Conservation (phyloP, 1,140 invertebrate species). For the Pomacea maculata region DNA sequence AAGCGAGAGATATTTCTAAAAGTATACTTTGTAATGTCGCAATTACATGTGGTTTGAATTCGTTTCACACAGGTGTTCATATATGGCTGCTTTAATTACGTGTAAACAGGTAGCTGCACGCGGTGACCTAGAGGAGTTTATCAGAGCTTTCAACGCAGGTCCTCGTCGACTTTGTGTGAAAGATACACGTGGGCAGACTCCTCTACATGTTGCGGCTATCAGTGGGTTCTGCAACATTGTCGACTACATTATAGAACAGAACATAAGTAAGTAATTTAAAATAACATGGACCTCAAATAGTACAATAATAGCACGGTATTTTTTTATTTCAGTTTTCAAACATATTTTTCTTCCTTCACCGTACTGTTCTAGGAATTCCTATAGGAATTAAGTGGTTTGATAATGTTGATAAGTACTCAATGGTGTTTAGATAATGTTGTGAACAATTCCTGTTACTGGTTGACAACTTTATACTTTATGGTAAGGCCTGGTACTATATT, state of each 20-base stretch:
- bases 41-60: neutral
- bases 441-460: too few relatives aligned
- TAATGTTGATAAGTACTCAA: too few relatives aligned
- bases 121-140: constrained; percentile 83
- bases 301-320: neutral
- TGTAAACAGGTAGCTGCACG: constrained; percentile 78
- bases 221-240: constrained; percentile 80
- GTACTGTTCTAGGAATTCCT: too few relatives aligned
- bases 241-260: constrained; percentile 77
- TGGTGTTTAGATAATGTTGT: too few relatives aligned
- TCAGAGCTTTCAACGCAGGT: constrained; percentile 75
- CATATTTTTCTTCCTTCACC: too few relatives aligned
- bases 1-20: neutral
- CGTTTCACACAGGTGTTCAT: neutral
- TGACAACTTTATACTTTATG: too few relatives aligned
- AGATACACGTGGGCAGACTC: constrained; percentile 78
- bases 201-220: constrained; percentile 81
- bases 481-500: too few relatives aligned
- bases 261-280: constrained; percentile 72
- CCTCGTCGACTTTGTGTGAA: constrained; percentile 74
- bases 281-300: neutral
- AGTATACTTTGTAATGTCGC: neutral
- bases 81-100: neutral
- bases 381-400: too few relatives aligned
- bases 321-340: too few relatives aligned